Base-by-base conservation (phyloP, 92 coral and sea anemone genomes). In the Palythoa heliodiscus region DNA sequence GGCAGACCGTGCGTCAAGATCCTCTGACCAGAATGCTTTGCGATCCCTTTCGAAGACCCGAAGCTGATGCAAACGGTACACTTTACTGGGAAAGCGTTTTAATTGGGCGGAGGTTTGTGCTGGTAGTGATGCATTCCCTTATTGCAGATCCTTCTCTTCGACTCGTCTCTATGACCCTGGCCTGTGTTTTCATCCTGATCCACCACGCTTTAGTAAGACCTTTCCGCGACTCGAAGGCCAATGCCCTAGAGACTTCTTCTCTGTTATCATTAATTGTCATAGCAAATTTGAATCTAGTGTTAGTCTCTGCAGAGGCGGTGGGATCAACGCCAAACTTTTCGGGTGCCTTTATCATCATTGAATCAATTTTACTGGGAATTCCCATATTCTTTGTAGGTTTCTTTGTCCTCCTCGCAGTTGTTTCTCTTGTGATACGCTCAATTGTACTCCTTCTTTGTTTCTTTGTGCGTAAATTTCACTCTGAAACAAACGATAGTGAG, bases 1-100 rank as follows among this genome's bases (percentile, higher is more conserved):
- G 25, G 29, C 71, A 81, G 22, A 61, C 50, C 58, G 75, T 53
- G 3, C 68, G 66, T 52, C 38, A 48, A 47, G 75, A 80, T n/a
- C 86, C 77, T n/a, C 75, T 77, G 1, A 81, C 50, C 37, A 29
- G 70, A 72, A 83, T 86, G 25, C 92, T 89, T 17, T 82, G 83
- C 53, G 92, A 73, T 3, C 89, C 92, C 19, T 89, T 86, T 52
- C 84, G 91, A 35, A 15, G 52, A 69, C 75, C 91, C 1, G 29
- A 43, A 22, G 37, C 55, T 9, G 85, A 72, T 0, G 43, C 50
- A 58, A n/a, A 25, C 11, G 91, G 89, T 7, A 77, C 88, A 2
- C 79, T 89, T 37, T 85, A 89, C 86, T 89, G 91, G 91, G 91
- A 89, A 71, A 85, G 91, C 52, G 80, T 89, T 23, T 69, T 89